A percentile compares a stretch with the other conserved stretches of the same genome.
phyloP scores from a whole-genome alignment of 1,140 invertebrate genomes.

The Drosophila bifasciata region DNA sequence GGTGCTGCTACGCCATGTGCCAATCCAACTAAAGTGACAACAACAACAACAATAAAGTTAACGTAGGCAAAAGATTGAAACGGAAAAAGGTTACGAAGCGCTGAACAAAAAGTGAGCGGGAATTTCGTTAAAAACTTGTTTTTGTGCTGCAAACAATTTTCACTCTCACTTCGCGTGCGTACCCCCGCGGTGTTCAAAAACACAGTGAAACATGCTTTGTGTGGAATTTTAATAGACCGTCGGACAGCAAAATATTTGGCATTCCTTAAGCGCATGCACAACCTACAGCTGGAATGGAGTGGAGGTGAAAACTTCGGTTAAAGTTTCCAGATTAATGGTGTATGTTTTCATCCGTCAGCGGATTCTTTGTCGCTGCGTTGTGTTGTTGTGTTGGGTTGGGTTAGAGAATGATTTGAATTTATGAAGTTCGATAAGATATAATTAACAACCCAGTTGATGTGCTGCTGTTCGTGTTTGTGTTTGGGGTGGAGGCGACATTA shows the following conservation, averaged over 20 bases:
- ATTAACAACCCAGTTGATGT: slow-evolving; percentile 26
- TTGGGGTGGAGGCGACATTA: slow-evolving; percentile 9
- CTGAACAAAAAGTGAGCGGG: slow-evolving; percentile 49
- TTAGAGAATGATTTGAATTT: slow-evolving; percentile 33
- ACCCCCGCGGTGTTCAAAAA: slow-evolving; percentile 2
- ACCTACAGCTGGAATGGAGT: neutral
- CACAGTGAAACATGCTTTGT: slow-evolving; percentile 14
- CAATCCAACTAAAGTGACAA: slow-evolving; percentile 10
- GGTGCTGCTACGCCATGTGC: neutral
- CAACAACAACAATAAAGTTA: slow-evolving; percentile 2
- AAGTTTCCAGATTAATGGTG: slow-evolving; percentile 5
- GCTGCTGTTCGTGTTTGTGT: neutral
- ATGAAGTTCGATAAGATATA: slow-evolving; percentile 64
- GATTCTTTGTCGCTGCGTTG: slow-evolving; percentile 12
- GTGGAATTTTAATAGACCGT: no score
- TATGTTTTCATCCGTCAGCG: slow-evolving; percentile 42
- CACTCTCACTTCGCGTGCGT: slow-evolving; percentile 31
- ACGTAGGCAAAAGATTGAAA: slow-evolving; percentile 33
- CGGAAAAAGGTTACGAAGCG: slow-evolving; percentile 1
- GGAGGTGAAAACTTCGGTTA: neutral
- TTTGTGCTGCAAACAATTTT: slow-evolving; percentile 31
- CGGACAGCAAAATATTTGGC: neutral
- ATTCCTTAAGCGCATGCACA: slow-evolving; percentile 17
- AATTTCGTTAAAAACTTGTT: slow-evolving; percentile 53
- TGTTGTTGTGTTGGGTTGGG: no score